Evolutionary conservation across 2,797 vertebrate genomes (phyloP).

Genomic region (Hyperoplus lanceolatus): DNA sequence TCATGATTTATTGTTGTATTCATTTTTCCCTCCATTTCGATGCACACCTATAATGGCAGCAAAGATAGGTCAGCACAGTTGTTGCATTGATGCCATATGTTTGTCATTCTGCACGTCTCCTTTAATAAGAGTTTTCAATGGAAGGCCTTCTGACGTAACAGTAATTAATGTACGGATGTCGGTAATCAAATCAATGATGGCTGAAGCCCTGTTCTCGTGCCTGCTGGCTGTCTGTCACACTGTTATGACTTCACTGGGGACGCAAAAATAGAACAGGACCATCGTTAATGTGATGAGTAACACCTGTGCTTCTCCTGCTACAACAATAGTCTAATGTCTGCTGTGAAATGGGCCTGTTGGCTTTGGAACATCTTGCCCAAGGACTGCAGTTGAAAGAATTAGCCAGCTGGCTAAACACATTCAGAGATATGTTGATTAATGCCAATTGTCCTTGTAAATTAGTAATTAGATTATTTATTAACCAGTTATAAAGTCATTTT

Average conservation of each 20-base stretch:
- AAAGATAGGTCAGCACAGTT: too few relatives aligned
- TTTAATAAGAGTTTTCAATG: background rate
- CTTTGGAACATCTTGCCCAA: slow-evolving; percentile 4
- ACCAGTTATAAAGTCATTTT: slow-evolving; percentile 13
- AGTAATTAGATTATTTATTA: slow-evolving; percentile 11
- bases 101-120: background rate
- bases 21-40: too few relatives aligned
- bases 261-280: background rate
- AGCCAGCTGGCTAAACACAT: background rate
- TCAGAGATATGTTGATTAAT: slow-evolving; percentile 15
- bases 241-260: background rate
- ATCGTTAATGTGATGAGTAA: slow-evolving; percentile 1
- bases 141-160: background rate
- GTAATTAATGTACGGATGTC: background rate
- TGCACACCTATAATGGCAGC: background rate
- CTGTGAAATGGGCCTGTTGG: background rate
- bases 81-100: background rate
- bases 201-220: background rate
- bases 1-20: background rate
- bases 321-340: background rate
- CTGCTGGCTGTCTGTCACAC: background rate
- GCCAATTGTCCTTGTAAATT: background rate
- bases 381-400: background rate
- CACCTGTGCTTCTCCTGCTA: background rate
- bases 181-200: background rate